Conservation (phyloP, 2,888 invertebrate species). For the Diarsia brunnea region DNA sequence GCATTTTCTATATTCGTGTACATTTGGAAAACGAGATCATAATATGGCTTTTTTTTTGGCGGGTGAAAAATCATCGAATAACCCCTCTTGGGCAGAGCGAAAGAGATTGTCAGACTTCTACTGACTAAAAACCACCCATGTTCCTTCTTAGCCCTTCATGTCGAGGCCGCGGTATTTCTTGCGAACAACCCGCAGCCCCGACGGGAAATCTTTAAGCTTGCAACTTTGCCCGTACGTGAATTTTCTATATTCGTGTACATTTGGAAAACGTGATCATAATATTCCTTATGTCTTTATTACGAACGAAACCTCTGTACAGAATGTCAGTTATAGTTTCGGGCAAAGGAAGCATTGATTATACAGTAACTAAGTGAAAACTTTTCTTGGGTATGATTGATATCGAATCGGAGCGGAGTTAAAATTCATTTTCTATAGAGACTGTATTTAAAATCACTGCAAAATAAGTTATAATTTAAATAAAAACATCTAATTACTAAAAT, state of each 20-base stretch:
- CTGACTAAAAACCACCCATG: no score
- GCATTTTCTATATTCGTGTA: no score
- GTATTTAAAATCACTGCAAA: not conserved
- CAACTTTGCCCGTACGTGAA: not conserved
- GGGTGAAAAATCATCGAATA: no score
- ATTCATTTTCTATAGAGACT: not conserved
- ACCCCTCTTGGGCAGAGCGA: no score
- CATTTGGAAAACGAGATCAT: not conserved
- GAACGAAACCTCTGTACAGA: not conserved
- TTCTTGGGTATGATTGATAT: not conserved
- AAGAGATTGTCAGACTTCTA: no score
- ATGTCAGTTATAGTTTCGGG: not conserved
- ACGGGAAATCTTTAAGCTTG: no score
- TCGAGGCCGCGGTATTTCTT: no score
- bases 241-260: not conserved
- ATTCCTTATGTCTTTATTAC: not conserved
- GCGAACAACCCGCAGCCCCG: no score
- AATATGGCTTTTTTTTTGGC: no score
- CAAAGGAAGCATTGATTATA: not conserved
- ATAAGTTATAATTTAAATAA: not conserved
- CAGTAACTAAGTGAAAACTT: not conserved
- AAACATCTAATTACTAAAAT: not conserved
- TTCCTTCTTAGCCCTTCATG: no score
- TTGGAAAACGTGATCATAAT: not conserved
- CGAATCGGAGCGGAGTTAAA: not conserved